Percentiles rank a stretch among this genome's conserved stretches.
phyloP scores from a whole-genome alignment of 1,140 invertebrate species.

The Leptopilina clavipes region DNA sequence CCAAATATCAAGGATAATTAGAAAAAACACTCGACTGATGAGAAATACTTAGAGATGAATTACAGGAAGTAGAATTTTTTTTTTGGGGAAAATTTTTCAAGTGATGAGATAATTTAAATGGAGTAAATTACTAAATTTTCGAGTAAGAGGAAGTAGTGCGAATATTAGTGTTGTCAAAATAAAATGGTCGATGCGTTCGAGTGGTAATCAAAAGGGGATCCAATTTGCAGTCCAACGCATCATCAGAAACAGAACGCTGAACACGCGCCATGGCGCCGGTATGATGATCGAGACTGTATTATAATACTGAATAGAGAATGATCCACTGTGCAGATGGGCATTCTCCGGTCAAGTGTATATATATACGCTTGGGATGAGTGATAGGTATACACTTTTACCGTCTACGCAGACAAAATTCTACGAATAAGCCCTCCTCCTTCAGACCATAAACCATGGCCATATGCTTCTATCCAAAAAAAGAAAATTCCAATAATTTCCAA shows the following conservation, averaged over 20 bases:
- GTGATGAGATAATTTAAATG: too few relatives aligned
- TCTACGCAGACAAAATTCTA: background rate
- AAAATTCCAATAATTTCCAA: too few relatives aligned
- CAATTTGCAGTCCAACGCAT: constrained; percentile 15
- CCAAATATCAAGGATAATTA: too few relatives aligned
- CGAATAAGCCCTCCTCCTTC: background rate
- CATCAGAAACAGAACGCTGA: background rate
- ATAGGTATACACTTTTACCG: background rate
- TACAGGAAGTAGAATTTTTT: too few relatives aligned
- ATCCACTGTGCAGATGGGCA: constrained; percentile 3
- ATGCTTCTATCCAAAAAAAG: too few relatives aligned
- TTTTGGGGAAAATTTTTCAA: too few relatives aligned
- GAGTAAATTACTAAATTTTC: too few relatives aligned
- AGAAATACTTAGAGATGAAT: too few relatives aligned
- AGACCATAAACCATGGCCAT: too few relatives aligned
- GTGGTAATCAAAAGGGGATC: constrained; percentile 12
- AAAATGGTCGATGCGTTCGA: constrained; percentile 25
- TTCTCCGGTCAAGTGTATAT: constrained; percentile 6
- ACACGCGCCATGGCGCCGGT: constrained; percentile 22
- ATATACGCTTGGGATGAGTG: background rate
- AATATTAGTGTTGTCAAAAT: background rate
- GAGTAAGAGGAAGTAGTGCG: background rate
- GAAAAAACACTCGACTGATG: too few relatives aligned
- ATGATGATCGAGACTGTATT: constrained; percentile 30
- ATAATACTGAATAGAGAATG: constrained; percentile 8